Conservation (phyloP, 2,797 vertebrate species). For the Thripadectes ignobilis region DNA sequence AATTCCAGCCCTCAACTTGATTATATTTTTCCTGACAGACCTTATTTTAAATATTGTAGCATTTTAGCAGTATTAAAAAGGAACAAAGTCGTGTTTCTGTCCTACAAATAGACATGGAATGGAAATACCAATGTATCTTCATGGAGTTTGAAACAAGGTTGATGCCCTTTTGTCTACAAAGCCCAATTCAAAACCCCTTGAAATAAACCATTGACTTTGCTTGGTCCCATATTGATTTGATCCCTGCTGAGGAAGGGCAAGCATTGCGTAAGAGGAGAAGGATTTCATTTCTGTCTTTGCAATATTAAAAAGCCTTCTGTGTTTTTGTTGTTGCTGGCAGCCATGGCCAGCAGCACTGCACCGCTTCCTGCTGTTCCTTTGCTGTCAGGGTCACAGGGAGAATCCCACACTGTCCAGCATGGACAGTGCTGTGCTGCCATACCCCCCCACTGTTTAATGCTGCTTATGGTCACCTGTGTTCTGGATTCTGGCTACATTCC, state of each 20-base stretch:
- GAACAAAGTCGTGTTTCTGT: background rate
- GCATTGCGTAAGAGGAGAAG: constrained; percentile 12
- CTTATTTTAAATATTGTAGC: background rate
- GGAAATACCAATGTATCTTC: background rate
- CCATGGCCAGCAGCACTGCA: background rate
- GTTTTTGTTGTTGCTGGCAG: background rate
- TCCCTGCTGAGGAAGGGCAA: constrained; percentile 16
- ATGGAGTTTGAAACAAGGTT: background rate
- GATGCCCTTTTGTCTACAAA: constrained; percentile 40
- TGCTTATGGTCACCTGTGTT: background rate
- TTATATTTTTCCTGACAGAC: background rate
- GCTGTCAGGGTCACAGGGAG: background rate
- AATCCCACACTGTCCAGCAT: background rate
- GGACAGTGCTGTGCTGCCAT: background rate
- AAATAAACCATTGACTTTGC: constrained; percentile 40
- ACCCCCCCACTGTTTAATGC: background rate
- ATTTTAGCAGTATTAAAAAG: background rate
- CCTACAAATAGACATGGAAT: background rate
- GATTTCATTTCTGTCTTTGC: constrained; percentile 13
- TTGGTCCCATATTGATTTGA: constrained; percentile 25
- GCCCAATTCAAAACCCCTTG: constrained; percentile 25
- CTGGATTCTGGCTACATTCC: background rate
- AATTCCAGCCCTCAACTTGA: background rate
- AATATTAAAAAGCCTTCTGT: constrained; percentile 44
- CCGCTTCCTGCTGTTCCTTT: background rate